phyloP scores from a whole-genome alignment of 2,113 vertebrate species.

The Nannobrachium achirus region DNA sequence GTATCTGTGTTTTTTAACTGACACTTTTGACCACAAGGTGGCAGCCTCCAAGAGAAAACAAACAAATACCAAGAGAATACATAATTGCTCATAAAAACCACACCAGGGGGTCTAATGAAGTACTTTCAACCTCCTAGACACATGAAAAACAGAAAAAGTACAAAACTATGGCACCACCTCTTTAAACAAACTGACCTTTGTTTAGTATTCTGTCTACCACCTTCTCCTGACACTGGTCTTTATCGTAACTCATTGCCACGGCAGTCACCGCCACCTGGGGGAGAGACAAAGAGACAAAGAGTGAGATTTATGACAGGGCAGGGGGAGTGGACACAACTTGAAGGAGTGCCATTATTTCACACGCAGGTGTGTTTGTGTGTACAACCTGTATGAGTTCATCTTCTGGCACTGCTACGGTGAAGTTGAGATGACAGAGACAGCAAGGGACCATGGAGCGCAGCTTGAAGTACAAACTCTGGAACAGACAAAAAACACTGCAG shows the following conservation, averaged over 20 bases:
- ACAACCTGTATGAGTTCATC: constrained; percentile 95
- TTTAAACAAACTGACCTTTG: constrained; percentile 82
- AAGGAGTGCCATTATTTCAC: background rate
- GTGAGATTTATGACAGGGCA: background rate
- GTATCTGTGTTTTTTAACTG: too few species aligned
- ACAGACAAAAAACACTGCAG: constrained; percentile 33
- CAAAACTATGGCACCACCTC: too few species aligned
- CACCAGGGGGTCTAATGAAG: too few species aligned
- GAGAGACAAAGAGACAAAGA: constrained; percentile 6
- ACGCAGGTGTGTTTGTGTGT: background rate
- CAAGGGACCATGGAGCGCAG: constrained; percentile 96
- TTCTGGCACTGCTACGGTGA: constrained; percentile 95
- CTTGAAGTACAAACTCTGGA: constrained; percentile 97
- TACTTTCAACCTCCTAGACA: too few species aligned
- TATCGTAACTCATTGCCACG: constrained; percentile 96
- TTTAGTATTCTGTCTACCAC: constrained; percentile 82
- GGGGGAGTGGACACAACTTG: background rate
- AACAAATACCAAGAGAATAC: too few species aligned
- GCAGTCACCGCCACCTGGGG: constrained; percentile 94
- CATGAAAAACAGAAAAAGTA: too few species aligned
- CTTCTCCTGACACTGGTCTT: constrained; percentile 87
- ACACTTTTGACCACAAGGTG: too few species aligned
- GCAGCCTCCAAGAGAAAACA: too few species aligned
- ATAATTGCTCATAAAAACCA: too few species aligned
- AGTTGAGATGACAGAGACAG: constrained; percentile 97